These are phyloP conservation scores for Candoia aspera DNA, from an alignment of 2,113 vertebrate genomes.

Conservation along the genomic window DNA sequence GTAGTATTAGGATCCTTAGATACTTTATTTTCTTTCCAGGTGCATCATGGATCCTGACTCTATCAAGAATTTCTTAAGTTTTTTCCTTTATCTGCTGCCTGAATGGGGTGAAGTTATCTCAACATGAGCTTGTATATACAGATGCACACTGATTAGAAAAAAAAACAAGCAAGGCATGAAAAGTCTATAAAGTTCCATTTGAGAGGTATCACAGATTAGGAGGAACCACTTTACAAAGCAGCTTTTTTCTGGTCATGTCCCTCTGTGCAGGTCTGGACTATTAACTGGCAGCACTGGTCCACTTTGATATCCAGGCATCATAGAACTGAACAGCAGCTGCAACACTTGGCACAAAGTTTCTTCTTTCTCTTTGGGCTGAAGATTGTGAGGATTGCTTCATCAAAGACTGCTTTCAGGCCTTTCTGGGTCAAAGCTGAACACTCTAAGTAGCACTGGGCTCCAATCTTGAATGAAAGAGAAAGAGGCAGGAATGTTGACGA, in stretches of 20 bases:
- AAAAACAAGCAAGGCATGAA: constrained; percentile 55
- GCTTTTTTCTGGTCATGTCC: constrained; percentile 58
- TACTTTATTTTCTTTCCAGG: constrained; percentile 32
- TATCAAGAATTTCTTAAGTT: constrained; percentile 7
- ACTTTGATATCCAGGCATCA: constrained; percentile 60
- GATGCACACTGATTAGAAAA: constrained; percentile 30
- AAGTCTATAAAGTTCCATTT: constrained; percentile 34
- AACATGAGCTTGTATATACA: constrained; percentile 18
- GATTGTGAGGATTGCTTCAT: constrained; percentile 88
- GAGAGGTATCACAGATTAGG: constrained; percentile 53
- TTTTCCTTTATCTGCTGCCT: constrained; percentile 17
- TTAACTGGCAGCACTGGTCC: constrained; percentile 22
- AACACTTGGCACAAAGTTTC: constrained; percentile 69
- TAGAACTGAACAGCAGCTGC: constrained; percentile 77
- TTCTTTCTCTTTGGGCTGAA: constrained; percentile 86
- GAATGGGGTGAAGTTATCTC: constrained; percentile 33
- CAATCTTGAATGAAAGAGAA: constrained; percentile 74
- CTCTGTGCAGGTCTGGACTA: constrained; percentile 33
- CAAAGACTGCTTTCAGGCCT: constrained; percentile 88
- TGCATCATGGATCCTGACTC: background rate
- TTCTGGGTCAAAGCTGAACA: constrained; percentile 90
- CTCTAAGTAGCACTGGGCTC: constrained; percentile 88
- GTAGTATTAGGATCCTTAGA: background rate
- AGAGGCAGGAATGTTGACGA: background rate
- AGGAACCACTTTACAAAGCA: constrained; percentile 21